Percentiles rank a stretch among this genome's conserved stretches.
Conservation (phyloP, 2,113 vertebrate genomes). For the Pandion haliaetus region DNA sequence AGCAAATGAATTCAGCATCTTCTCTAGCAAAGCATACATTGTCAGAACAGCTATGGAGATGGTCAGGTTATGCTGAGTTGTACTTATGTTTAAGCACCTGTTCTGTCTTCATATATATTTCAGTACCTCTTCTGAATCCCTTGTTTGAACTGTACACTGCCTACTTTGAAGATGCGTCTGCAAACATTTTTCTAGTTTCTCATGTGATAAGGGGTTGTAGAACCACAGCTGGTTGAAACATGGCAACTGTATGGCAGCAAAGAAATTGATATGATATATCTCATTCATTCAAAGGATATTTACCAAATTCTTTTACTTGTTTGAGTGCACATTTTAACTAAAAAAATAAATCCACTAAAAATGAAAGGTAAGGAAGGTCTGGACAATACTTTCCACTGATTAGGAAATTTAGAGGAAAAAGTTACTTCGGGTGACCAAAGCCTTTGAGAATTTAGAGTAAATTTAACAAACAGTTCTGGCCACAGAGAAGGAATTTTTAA, state of each 20-base stretch:
- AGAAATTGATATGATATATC: background rate
- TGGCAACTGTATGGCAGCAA: background rate
- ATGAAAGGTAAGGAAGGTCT: background rate
- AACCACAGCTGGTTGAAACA: background rate
- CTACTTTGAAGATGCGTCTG: background rate
- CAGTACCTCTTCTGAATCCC: background rate
- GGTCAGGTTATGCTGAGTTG: background rate
- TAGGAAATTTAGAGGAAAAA: background rate
- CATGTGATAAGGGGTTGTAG: background rate
- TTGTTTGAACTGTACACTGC: background rate
- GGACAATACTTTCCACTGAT: background rate
- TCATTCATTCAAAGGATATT: background rate
- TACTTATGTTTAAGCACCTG: background rate
- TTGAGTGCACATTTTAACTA: background rate
- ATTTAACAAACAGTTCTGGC: background rate
- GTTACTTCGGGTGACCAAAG: background rate
- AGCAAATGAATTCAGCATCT: background rate
- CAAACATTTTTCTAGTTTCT: background rate
- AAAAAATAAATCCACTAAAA: background rate
- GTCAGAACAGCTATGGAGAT: background rate
- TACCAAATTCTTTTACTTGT: background rate
- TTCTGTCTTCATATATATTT: background rate
- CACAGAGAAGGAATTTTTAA: background rate
- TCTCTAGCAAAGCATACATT: background rate
- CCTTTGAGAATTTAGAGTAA: background rate